Evolutionary conservation across 2,888 invertebrate genomes (phyloP).

Genomic region (Acronicta psi): DNA sequence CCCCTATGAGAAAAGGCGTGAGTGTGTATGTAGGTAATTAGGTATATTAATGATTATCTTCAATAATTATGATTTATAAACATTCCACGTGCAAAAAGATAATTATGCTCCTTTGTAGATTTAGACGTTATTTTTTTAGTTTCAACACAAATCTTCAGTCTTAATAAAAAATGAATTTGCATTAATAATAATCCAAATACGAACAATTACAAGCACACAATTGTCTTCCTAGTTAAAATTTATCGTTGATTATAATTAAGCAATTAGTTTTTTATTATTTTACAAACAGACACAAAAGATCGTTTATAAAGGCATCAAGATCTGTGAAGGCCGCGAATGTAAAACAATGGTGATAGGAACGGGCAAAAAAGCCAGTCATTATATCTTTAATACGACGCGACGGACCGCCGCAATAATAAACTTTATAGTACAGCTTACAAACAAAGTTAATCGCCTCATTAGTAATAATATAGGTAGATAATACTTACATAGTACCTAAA

Average conservation of each 20-base stretch:
- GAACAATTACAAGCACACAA: constrained; percentile 27
- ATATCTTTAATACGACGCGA: constrained; percentile 22
- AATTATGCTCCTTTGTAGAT: not conserved
- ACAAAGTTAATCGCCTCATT: constrained; percentile 30
- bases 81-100: no score
- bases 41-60: no score
- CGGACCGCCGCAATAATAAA: constrained; percentile 31
- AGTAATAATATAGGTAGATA: not conserved
- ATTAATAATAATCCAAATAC: constrained; percentile 2
- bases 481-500: no score
- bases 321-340: constrained; percentile 36
- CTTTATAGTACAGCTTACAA: constrained; percentile 37
- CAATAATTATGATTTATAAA: no score
- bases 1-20: no score
- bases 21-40: no score
- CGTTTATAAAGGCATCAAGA: constrained; percentile 48
- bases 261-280: constrained; percentile 48
- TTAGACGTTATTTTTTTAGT: not conserved
- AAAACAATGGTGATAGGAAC: constrained; percentile 49
- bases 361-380: constrained; percentile 41
- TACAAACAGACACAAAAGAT: constrained; percentile 45
- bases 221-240: constrained; percentile 37
- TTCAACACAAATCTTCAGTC: not conserved
- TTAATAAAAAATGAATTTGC: constrained; percentile 1
- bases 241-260: constrained; percentile 43